Evolutionary conservation across 2,797 vertebrate genomes (phyloP).

Genomic region (Gouania willdenowi): DNA sequence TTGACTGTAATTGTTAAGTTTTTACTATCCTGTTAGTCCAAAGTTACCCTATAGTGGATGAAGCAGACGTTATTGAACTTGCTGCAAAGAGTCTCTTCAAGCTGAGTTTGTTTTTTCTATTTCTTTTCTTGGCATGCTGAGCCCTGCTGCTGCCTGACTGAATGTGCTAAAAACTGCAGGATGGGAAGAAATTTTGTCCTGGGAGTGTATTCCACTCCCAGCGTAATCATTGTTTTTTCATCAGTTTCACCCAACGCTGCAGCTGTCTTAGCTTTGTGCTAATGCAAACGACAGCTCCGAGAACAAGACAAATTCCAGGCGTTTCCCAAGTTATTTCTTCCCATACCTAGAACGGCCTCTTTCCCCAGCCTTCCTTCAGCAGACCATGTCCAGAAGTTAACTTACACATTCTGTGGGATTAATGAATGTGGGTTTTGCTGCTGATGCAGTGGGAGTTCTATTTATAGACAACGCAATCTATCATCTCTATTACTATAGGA

Average conservation of each 20-base stretch:
- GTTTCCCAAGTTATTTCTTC: conserved; percentile 71
- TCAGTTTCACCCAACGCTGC: conserved; percentile 44
- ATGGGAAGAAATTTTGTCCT: conserved; percentile 46
- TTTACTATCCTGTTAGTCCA: too few species aligned
- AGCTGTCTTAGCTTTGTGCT: conserved; percentile 57
- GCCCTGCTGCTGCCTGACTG: background rate
- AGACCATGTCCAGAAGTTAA: conserved; percentile 69
- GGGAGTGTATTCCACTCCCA: conserved; percentile 47
- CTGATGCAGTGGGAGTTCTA: conserved; percentile 64
- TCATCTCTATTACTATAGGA: conserved; percentile 51
- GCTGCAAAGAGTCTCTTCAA: background rate
- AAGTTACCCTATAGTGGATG: background rate
- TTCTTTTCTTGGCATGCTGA: too few species aligned
- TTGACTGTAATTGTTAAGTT: too few species aligned
- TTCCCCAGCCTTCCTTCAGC: conserved; percentile 43
- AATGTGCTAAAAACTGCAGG: conserved; percentile 36
- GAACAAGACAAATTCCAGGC: conserved; percentile 75
- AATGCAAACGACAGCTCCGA: conserved; percentile 67
- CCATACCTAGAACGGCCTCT: conserved; percentile 74
- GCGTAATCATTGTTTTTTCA: conserved; percentile 65
- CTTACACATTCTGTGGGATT: conserved; percentile 78
- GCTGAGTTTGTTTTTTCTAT: conserved; percentile 1
- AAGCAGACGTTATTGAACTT: conserved; percentile 9
- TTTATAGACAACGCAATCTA: conserved; percentile 64
- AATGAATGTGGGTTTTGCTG: conserved; percentile 72